Evolutionary conservation across 2,888 invertebrate genomes (phyloP), one percentile per base, ranked within the genome.

Genomic region (Apeira syringaria): DNA sequence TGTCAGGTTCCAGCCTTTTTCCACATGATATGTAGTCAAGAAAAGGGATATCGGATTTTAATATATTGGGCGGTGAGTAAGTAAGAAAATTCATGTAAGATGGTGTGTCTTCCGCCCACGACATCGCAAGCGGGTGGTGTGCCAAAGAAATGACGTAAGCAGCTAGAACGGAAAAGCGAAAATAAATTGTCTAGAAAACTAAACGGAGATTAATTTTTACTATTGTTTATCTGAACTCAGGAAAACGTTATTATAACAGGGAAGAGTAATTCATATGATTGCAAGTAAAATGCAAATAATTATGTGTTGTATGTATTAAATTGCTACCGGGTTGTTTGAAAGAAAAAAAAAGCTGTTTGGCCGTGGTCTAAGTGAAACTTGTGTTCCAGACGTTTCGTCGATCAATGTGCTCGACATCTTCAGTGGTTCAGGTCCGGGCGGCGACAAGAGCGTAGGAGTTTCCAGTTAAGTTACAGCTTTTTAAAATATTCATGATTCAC

Each of bases 51-150:
- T 41, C 40, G 47, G 45, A 40, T 45, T 56, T 53, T 43, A 49
- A 47, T 50, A 51, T 47, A 50, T 47, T 49, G 53, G 50, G 35
- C 39, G 53, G 37, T 56, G 48, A 33, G 44, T 51, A 45, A 58
- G 61, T 58, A 66, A 64, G 69, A 68, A 75, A 76, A 76, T 76
- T 82, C 79, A 79, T 79, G 77, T 68, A 74, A 72, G 73, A 68
- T 59, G 68, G 65, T 63, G 65, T 63, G 74, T 61, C 68, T 80
- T 78, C 74, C 77, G 74, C 61, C 13, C 54, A 58, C 64, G 64
- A 59, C 62, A 65, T 60, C 61, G 44, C 20, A 20, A 15, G 20
- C 20, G 20, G 64, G 64, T 68, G 72, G 76, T 74, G 73, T 68
- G 68, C 64, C 52, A 61, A 71, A 82, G 84, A 85, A 85, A 85